Conservation (phyloP, 1,140 invertebrate genomes). For the Aphelinus atriplicis region DNA sequence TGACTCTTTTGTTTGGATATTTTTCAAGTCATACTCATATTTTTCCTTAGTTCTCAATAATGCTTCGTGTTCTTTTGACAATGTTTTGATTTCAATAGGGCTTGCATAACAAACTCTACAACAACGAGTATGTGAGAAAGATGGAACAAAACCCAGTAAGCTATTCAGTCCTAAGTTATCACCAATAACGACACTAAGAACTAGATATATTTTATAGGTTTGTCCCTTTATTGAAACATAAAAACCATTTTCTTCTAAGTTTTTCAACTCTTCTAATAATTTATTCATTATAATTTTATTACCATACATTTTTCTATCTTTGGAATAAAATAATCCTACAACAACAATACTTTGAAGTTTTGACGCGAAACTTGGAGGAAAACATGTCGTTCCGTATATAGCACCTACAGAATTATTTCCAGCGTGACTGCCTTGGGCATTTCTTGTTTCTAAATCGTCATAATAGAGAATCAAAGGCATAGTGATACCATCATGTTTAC, state of each 20-base stretch:
- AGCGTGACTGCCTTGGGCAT: constrained; percentile 37
- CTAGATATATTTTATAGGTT: constrained; percentile 33
- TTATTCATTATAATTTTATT: constrained; percentile 34
- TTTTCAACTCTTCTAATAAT: constrained; percentile 40
- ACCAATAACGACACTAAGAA: constrained; percentile 21
- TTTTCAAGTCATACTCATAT: constrained; percentile 28
- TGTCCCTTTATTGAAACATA: constrained; percentile 7
- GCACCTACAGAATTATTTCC: constrained; percentile 34
- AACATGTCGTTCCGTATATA: constrained; percentile 28
- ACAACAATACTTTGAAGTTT: constrained; percentile 28
- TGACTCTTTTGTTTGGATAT: background rate
- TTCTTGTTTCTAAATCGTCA: constrained; percentile 41
- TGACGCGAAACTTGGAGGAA: constrained; percentile 30
- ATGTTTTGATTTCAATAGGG: constrained; percentile 4
- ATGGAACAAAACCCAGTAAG: constrained; percentile 32
- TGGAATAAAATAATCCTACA: constrained; percentile 29
- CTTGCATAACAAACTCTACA: constrained; percentile 38
- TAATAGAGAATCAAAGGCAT: constrained; percentile 43
- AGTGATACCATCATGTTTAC: constrained; percentile 28
- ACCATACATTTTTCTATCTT: constrained; percentile 37
- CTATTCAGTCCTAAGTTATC: constrained; percentile 40
- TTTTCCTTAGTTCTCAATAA: constrained; percentile 1
- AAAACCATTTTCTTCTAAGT: constrained; percentile 37
- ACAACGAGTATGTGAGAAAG: constrained; percentile 30
- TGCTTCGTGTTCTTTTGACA: constrained; percentile 15